These are phyloP conservation scores for Euura saliciscinereae DNA, from an alignment of 1,140 invertebrate species.

Conservation along the genomic window DNA sequence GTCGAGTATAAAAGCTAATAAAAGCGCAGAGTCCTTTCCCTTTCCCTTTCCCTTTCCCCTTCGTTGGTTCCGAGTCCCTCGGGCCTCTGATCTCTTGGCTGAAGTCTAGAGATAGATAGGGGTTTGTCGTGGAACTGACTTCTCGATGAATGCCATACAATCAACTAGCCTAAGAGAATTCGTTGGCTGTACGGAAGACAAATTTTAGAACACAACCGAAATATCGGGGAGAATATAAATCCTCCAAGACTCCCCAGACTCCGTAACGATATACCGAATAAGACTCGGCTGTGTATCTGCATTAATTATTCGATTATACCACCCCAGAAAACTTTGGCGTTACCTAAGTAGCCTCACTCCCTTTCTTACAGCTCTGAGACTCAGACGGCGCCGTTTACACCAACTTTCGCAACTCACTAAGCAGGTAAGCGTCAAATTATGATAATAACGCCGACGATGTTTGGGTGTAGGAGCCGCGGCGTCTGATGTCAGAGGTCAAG, in stretches of 20 bases:
- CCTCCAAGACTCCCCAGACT: background rate
- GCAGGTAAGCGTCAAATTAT: background rate
- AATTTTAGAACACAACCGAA: background rate
- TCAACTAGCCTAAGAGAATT: background rate
- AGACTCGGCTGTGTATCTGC: background rate
- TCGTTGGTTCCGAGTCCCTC: background rate
- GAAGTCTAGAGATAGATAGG: constrained; percentile 2
- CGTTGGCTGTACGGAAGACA: background rate
- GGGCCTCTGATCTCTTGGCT: background rate
- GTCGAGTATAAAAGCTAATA: background rate
- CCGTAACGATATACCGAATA: background rate
- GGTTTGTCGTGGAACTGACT: constrained; percentile 2
- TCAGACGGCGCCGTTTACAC: background rate
- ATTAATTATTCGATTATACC: background rate
- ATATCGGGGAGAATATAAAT: too few relatives aligned
- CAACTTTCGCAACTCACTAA: background rate
- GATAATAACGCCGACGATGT: background rate
- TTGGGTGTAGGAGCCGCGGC: background rate
- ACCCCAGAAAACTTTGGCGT: background rate
- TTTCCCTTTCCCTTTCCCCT: background rate
- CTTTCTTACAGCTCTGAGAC: background rate
- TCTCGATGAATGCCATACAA: constrained; percentile 4
- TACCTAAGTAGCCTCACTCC: background rate
- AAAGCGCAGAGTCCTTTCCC: background rate
- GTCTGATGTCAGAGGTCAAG: too few relatives aligned